phyloP scores from a whole-genome alignment of 2,888 invertebrate species.

The Trichopoda pennipes region DNA sequence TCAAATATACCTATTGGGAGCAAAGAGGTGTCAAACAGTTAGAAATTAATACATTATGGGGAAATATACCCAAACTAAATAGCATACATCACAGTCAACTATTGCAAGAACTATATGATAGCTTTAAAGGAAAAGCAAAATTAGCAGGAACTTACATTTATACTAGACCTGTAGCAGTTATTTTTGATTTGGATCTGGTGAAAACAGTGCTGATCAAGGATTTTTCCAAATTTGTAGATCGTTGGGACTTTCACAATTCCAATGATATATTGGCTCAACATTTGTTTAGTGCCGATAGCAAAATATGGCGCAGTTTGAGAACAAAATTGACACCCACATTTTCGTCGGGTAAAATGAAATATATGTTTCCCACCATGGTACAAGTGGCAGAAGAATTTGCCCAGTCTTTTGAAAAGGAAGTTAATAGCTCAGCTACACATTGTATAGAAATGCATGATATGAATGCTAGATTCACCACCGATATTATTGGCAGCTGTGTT shows the following conservation, averaged over 20 bases:
- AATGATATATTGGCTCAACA: constrained; percentile 75
- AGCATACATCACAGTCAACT: constrained; percentile 69
- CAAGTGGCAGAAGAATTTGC: constrained; percentile 74
- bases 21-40: constrained; percentile 70
- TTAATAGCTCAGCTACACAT: constrained; percentile 16
- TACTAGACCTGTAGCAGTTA: constrained; percentile 72
- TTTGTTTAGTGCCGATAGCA: constrained; percentile 77
- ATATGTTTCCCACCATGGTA: constrained; percentile 79
- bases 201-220: constrained; percentile 79
- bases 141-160: constrained; percentile 75
- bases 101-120: constrained; percentile 73
- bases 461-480: constrained; percentile 81
- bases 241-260: constrained; percentile 71
- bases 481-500: constrained; percentile 81
- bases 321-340: constrained; percentile 81
- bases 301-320: constrained; percentile 81
- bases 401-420: constrained; percentile 53
- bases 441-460: constrained; percentile 80
- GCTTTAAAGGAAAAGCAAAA: constrained; percentile 71
- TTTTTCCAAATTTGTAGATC: constrained; percentile 78
- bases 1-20: constrained; percentile 74
- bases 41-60: constrained; percentile 70
- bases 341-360: constrained; percentile 82
- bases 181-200: constrained; percentile 76
- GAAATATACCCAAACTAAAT: constrained; percentile 70